Percentiles rank a stretch among this genome's conserved stretches.
Conservation (phyloP, 2,888 invertebrate species). For the Eremobia ochroleuca region DNA sequence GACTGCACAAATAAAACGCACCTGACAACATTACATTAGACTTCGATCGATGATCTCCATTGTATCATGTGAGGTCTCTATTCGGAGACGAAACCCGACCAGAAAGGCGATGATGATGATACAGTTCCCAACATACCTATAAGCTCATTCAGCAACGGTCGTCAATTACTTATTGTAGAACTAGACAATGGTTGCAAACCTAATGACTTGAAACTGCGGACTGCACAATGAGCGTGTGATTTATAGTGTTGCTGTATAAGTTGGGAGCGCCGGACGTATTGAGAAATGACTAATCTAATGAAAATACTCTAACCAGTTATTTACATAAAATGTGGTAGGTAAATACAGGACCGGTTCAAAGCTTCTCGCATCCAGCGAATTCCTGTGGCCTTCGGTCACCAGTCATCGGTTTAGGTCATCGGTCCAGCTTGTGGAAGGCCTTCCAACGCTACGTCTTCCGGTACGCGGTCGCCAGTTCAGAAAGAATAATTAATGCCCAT, state of each 20-base stretch:
- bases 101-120: neutral
- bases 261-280: neutral
- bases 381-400: too few species aligned
- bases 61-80: too few species aligned
- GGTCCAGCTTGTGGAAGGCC: too few species aligned
- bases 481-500: too few species aligned
- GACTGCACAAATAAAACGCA: too few species aligned
- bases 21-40: too few species aligned
- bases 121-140: neutral
- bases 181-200: slow-evolving; percentile 53
- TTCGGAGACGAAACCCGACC: neutral
- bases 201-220: slow-evolving; percentile 66
- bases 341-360: neutral
- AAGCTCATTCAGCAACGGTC: neutral
- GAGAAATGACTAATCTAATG: neutral
- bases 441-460: too few species aligned
- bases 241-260: slow-evolving; percentile 54
- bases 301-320: too few species aligned
- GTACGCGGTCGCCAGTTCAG: too few species aligned
- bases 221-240: slow-evolving; percentile 48
- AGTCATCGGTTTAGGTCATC: too few species aligned
- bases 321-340: neutral
- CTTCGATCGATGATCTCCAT: too few species aligned
- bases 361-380: neutral
- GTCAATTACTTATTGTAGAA: slow-evolving; percentile 49